phyloP scores from a whole-genome alignment of 1,140 invertebrate genomes.

The Diorhabda carinulata region DNA sequence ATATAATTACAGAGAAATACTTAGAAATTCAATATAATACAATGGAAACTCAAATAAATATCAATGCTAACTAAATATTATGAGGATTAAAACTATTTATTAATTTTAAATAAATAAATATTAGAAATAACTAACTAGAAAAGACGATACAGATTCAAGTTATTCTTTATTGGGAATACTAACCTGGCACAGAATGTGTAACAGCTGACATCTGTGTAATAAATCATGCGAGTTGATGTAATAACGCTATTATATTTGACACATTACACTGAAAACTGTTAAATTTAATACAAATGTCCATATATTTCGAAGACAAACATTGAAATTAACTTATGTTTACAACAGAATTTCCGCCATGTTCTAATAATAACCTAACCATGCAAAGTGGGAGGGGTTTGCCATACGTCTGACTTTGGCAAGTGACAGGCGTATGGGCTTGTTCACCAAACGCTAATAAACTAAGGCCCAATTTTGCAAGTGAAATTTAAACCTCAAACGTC shows the following conservation, averaged over 20 bases:
- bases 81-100: too few relatives aligned
- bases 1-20: too few relatives aligned
- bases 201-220: constrained; percentile 59
- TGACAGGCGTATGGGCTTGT: too few relatives aligned
- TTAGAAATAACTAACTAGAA: too few relatives aligned
- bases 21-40: too few relatives aligned
- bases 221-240: constrained; percentile 48
- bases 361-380: constrained; percentile 35
- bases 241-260: constrained; percentile 6
- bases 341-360: constrained; percentile 45
- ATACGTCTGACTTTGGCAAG: constrained; percentile 15
- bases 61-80: too few relatives aligned
- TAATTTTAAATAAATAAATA: too few relatives aligned
- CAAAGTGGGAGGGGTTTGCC: constrained; percentile 36
- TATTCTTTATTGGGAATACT: constrained; percentile 29
- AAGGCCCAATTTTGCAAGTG: too few relatives aligned
- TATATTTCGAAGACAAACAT: constrained; percentile 18
- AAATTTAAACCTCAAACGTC: too few relatives aligned
- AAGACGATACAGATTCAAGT: too few relatives aligned
- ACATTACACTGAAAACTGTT: constrained; percentile 6
- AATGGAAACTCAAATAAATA: too few relatives aligned
- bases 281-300: neutral
- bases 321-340: constrained; percentile 40
- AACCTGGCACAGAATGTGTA: constrained; percentile 62
- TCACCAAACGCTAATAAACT: too few relatives aligned